A percentile compares a stretch with the other conserved stretches of the same genome.
These are phyloP conservation scores for Lepilemur ruficaudatus DNA, from an alignment of 2,797 vertebrate genomes.

Conservation along the genomic window DNA sequence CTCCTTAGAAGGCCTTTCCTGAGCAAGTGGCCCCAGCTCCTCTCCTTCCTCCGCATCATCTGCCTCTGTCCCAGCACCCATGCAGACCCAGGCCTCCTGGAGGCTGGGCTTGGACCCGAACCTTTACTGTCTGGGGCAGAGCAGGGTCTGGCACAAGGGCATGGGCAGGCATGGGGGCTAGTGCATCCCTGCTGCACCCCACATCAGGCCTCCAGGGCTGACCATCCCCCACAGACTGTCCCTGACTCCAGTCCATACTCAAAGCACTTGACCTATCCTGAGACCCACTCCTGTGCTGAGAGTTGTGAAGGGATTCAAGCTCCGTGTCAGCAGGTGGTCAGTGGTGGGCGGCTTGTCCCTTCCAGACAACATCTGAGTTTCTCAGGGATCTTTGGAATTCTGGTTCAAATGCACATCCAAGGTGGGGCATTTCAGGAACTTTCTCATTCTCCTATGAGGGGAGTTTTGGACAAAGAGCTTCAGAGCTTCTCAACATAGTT, in stretches of 20 bases:
- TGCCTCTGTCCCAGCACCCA: no score
- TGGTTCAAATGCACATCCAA: neutral
- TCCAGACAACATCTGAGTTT: neutral
- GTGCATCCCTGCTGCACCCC: neutral
- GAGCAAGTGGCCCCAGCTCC: neutral
- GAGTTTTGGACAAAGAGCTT: neutral
- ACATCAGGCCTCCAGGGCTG: neutral
- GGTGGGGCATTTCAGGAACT: neutral
- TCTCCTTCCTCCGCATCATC: neutral
- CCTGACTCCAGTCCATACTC: neutral
- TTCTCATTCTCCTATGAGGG: neutral
- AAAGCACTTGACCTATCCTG: neutral
- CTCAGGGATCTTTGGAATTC: neutral
- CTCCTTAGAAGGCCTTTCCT: neutral
- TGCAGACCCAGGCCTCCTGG: neutral
- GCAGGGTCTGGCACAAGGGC: neutral
- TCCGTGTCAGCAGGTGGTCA: neutral
- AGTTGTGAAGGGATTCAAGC: neutral
- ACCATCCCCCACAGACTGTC: neutral
- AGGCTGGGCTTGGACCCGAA: neutral
- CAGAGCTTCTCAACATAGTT: neutral
- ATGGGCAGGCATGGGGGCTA: no score
- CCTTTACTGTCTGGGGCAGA: neutral
- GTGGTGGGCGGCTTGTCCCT: neutral
- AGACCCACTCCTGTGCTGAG: neutral